Evolutionary conservation across 2,888 invertebrate genomes (phyloP), one percentile per base, ranked within the genome.

Genomic region (Lacanobia oleracea): DNA sequence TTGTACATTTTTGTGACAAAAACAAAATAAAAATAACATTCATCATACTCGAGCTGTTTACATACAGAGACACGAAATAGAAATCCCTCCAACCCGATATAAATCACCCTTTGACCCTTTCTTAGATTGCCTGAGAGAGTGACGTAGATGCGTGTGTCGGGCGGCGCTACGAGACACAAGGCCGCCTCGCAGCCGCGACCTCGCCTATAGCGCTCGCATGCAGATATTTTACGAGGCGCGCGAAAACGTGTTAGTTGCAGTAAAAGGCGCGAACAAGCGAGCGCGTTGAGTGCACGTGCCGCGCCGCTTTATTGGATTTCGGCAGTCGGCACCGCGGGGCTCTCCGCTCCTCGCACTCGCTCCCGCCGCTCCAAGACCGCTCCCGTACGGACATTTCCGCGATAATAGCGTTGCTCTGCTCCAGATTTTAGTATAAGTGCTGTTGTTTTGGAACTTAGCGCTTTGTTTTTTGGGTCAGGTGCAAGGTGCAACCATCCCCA

Each of bases 281-380:
- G 74, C 80, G 81, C 75, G 83, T 73, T 73, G 82, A 88, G 87
- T 84, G 87, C 85, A 80, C 82, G 79, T 73, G 82, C 59, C 77
- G 70, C 79, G 33, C 67, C 72, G 57, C 45, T 67, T 87, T 88
- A 88, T 89, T 88, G 80, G 80, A 89, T 89, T 84, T 77, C 79
- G 75, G 77, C 53, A 51, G 77, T 59, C 64, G 61, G 59, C 18
- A 67, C 43, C 56, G 60, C 59, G 65, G 8, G 40, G 43, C 66
- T 21, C 37, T 40, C 6, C 21, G 68, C 43, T 50, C 23, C 67
- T 56, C n/a, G 33, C 21, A 23, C 51, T 21, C 75, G 60, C 66
- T 60, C 59, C 57, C 50, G 8, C 48, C n/a, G 33, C 50, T 21
- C 61, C 37, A 5, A 27, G 8, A 50, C 67, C 45, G 68, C 64